Evolutionary conservation across 92 coral and sea anemone species (phyloP), one percentile per base, ranked within the genome.

Genomic region (Epizoanthus scotinus): DNA sequence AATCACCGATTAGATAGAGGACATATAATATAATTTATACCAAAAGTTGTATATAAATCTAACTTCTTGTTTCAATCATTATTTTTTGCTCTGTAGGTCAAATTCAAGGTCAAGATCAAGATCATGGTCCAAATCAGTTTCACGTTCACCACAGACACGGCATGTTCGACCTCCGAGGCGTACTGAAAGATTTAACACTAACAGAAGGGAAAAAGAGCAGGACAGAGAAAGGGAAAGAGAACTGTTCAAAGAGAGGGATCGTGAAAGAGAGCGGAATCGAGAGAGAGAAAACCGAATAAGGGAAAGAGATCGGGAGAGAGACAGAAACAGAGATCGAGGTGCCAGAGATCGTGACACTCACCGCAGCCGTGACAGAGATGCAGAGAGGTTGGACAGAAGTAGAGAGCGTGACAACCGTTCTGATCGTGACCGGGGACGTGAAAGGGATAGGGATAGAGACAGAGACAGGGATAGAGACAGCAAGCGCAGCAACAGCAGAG

Each of bases 51-150:
- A 20, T 15, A 34, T 2, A 58, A 21, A 63, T 5, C 0, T 15
- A 19, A 57, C 6, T 26, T 42, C 31, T 0, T 52, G 67, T 80
- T 3, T 21, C 27, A 28, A 6, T 63, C 2, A 42, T 67, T 27
- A 13, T 85, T 6, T 53, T 15, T 75, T 57, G 18, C 38, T 59
- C 67, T 54, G 83, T 40, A 80, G 86, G 67, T 80, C 91, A 24
- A 44, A 75, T n/a, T 89, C 93, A 0, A 88, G 92, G 55, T 88
- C 98, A 68, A 89, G 95, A 78, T 94, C 97, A 29, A 87, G 94
- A 42, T 92, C 97, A 15, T 92, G 91, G 78, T 92, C 97, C 26
- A 92, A 82, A 57, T 92, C 97, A 15, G 78, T 92, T 31, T 92
- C 94, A 15, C 85, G 86, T 40, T 88, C 91, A 25, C 91, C 91